Conservation (phyloP, 2,797 vertebrate genomes). For the Onychomys torridus region DNA sequence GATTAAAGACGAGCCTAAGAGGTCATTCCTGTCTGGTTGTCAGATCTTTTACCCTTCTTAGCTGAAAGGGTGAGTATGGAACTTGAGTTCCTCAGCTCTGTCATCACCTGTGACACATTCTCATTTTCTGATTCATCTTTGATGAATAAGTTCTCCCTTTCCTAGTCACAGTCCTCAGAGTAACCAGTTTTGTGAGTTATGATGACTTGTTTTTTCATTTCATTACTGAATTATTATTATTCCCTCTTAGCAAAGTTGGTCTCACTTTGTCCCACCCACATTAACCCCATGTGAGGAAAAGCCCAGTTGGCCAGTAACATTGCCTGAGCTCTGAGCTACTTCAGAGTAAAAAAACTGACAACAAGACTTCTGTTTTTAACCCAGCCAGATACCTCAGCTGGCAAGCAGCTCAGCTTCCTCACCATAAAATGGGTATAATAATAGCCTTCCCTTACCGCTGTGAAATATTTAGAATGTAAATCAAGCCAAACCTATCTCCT, state of each 20-base stretch:
- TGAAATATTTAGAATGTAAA: conserved; percentile 77
- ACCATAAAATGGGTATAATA: conserved; percentile 81
- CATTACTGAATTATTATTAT: conserved; percentile 26
- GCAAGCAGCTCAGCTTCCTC: conserved; percentile 68
- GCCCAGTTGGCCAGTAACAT: not conserved
- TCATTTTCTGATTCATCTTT: conserved; percentile 79
- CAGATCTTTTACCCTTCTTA: conserved; percentile 15
- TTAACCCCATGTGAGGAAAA: conserved; percentile 46
- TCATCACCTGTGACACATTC: conserved; percentile 75
- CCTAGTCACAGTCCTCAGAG: conserved; percentile 65
- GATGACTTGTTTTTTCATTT: conserved; percentile 64
- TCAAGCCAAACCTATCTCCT: conserved; percentile 72
- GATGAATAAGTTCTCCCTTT: conserved; percentile 74
- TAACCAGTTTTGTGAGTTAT: conserved; percentile 63
- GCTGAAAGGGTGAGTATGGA: conserved; percentile 43
- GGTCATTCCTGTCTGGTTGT: not conserved
- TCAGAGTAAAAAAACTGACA: conserved; percentile 50
- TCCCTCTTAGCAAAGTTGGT: conserved; percentile 54
- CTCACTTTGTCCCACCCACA: not conserved
- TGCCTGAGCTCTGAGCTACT: conserved; percentile 40
- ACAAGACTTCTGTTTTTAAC: conserved; percentile 68
- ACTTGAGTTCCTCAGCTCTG: conserved; percentile 59
- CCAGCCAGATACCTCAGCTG: conserved; percentile 76
- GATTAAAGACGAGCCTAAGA: conserved; percentile 2
- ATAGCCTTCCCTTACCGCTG: conserved; percentile 76